Base-by-base conservation (phyloP, 2,797 vertebrate species). In the Sebastes oblongus region DNA sequence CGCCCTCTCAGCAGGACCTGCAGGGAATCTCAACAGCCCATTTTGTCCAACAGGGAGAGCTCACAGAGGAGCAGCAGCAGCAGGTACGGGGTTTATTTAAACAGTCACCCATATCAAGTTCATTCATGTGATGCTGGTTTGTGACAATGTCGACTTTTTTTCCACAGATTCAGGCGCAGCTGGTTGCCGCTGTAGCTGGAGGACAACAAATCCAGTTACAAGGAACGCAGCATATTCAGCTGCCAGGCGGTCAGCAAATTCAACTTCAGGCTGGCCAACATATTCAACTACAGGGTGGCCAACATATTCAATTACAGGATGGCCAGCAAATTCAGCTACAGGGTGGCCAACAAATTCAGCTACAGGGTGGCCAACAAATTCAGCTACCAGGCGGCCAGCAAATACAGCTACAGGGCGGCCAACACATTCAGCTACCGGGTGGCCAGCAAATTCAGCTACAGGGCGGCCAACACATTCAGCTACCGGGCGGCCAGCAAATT, bases 11-110 rank as follows among this genome's bases (percentile, higher is more conserved):
- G 56, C 95, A 96, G 65, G 96, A 97, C 42, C 94, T 99, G 70
- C 98, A 99, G 84, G 98, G 97, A 20, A 95, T 98, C 85, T 89
- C 94, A 11, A 89, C 93, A 77, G 87, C 94, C 34, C 98, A 98
- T 84, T 96, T 99, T 80, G 96, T 99, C 84, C 98, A 99, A 80
- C 98, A 98, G 0, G 97, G 97, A 0, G 98, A 99, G 83, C 97
- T 99, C 36, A 98, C 97, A 54, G 98, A 99, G 83, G 98, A 99
- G 54, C 98, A 99, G 69, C 98, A 99, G 81, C 98, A 99, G 90
- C 98, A 99, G 94, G 96, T 96, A 87, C 69, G 71, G 3, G 34
- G 52, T 72, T 52, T 12, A 30, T 68, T 34, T 66, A 4, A 62
- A 56, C 8, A 42, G 46, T 55, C 32, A 20, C 32, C 5, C 11